Evolutionary conservation across 2,888 invertebrate genomes (phyloP).

Genomic region (Taphrorychus bicolor): DNA sequence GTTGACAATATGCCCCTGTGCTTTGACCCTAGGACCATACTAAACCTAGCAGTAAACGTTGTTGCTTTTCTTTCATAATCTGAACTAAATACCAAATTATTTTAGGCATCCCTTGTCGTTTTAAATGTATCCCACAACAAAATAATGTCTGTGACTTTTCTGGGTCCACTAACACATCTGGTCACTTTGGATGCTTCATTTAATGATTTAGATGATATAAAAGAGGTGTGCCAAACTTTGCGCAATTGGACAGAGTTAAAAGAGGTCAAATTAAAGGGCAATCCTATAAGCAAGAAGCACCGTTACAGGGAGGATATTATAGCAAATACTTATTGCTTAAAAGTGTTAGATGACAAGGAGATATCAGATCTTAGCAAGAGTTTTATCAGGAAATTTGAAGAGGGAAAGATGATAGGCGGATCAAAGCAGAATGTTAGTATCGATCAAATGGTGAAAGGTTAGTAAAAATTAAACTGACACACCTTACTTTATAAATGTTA

Average conservation of each 20-base stretch:
- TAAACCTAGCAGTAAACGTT: constrained; percentile 66
- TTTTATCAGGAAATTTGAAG: constrained; percentile 70
- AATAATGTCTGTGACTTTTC: constrained; percentile 64
- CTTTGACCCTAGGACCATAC: constrained; percentile 71
- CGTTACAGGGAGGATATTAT: constrained; percentile 74
- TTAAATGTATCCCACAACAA: constrained; percentile 72
- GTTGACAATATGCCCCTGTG: constrained; percentile 66
- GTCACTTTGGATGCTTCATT: constrained; percentile 66
- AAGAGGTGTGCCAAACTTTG: constrained; percentile 64
- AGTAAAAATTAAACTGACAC: too few relatives aligned
- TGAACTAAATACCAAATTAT: constrained; percentile 32
- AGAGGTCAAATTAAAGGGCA: constrained; percentile 67
- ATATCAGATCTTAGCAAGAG: constrained; percentile 67
- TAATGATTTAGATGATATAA: constrained; percentile 65
- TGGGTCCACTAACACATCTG: constrained; percentile 63
- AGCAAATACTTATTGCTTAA: constrained; percentile 66
- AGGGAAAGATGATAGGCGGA: constrained; percentile 57
- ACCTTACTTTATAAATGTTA: too few relatives aligned
- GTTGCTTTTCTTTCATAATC: neutral
- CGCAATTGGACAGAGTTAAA: constrained; percentile 64
- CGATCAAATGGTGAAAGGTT: constrained; percentile 48
- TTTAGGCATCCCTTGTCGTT: constrained; percentile 65
- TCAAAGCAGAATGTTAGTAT: constrained; percentile 48
- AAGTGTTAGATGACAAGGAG: constrained; percentile 67
- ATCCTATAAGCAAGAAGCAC: constrained; percentile 69